Percentiles rank a stretch among this genome's conserved stretches.
Conservation (phyloP, 2,888 invertebrate species). For the Dryococelus australis region DNA sequence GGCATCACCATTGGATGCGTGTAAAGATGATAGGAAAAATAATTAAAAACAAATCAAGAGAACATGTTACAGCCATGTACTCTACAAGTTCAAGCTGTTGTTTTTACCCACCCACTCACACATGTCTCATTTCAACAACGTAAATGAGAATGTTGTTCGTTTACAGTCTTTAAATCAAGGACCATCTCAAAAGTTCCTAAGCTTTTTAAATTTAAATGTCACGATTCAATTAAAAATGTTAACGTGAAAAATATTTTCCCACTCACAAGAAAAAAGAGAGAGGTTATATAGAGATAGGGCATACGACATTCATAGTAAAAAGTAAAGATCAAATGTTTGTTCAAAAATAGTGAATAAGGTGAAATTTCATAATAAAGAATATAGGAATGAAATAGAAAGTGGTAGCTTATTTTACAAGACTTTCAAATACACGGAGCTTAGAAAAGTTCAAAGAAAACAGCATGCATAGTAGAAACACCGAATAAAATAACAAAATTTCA, state of each 20-base stretch:
- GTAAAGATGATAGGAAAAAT: conserved; percentile 62
- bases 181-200: conserved; percentile 94
- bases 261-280: conserved; percentile 54
- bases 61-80: conserved; percentile 33
- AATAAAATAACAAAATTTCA: conserved; percentile 36
- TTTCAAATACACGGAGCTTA: conserved; percentile 41
- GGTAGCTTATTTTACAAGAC: conserved; percentile 49
- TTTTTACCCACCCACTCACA: conserved; percentile 41
- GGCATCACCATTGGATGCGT: conserved; percentile 67
- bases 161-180: conserved; percentile 64
- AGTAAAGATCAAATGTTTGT: conserved; percentile 46
- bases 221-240: conserved; percentile 40
- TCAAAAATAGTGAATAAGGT: conserved; percentile 32
- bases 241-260: conserved; percentile 42
- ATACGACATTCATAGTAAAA: conserved; percentile 57
- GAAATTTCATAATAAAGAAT: conserved; percentile 38
- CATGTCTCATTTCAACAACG: conserved; percentile 54
- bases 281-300: conserved; percentile 54
- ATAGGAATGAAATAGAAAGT: conserved; percentile 42
- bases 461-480: conserved; percentile 44
- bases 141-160: conserved; percentile 52
- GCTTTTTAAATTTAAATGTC: conserved; percentile 56
- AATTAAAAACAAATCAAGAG: conserved; percentile 57
- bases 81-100: conserved; percentile 35
- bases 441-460: conserved; percentile 34